phyloP scores from a whole-genome alignment of 2,888 invertebrate species.

The Phorcus lineatus region DNA sequence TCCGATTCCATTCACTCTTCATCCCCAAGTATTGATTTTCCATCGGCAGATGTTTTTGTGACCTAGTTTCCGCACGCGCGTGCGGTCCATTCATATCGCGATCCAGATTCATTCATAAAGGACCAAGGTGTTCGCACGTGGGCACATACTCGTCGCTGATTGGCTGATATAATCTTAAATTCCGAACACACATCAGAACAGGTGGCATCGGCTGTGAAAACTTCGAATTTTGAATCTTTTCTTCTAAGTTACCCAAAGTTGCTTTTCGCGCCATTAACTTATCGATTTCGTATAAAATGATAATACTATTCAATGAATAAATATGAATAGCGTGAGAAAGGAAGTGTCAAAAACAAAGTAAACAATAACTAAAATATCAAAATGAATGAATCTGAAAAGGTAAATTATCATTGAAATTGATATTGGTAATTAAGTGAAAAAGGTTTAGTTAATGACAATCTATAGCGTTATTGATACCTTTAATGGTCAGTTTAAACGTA shows the following conservation, averaged over 20 bases:
- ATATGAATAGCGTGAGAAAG: too few relatives aligned
- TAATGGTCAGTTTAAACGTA: too few relatives aligned
- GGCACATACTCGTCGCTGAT: not conserved
- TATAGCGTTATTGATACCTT: too few relatives aligned
- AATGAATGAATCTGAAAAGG: too few relatives aligned
- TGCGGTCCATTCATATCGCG: not conserved
- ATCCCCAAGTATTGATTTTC: slow-evolving; percentile 12
- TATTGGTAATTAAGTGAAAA: too few relatives aligned
- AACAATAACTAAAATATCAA: too few relatives aligned
- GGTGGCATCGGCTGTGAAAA: not conserved
- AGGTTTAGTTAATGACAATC: too few relatives aligned
- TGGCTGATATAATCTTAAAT: not conserved
- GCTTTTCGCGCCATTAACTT: slow-evolving; percentile 19
- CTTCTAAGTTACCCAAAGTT: not conserved
- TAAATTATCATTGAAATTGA: too few relatives aligned
- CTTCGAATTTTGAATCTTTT: slow-evolving; percentile 22
- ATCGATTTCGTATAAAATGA: not conserved
- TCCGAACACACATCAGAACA: not conserved
- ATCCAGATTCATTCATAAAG: not conserved
- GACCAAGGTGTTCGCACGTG: not conserved
- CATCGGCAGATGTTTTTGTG: slow-evolving; percentile 16
- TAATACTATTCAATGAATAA: too few relatives aligned
- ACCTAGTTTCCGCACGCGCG: not conserved
- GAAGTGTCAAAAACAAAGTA: too few relatives aligned
- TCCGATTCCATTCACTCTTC: not conserved